phyloP scores from a whole-genome alignment of 2,888 invertebrate species.

The Phengaris arion region DNA sequence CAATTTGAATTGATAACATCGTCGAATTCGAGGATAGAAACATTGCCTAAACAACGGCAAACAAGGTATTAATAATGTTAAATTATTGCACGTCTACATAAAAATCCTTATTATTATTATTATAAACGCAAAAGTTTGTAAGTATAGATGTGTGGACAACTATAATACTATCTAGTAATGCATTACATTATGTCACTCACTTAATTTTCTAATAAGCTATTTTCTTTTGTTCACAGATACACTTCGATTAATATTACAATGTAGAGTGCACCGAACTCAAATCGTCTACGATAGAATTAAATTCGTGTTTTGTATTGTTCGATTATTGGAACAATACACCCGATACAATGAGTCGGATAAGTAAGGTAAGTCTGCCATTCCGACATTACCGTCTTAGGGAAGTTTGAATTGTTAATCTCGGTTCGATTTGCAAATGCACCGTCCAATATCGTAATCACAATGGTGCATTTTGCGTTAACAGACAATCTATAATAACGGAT shows the following conservation, averaged over 20 bases:
- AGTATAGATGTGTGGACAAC: no score
- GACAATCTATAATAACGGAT: not conserved
- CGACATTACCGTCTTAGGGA: conserved; percentile 57
- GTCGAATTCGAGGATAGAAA: not conserved
- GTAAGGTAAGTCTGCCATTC: conserved; percentile 40
- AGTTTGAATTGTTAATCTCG: conserved; percentile 70
- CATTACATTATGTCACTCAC: no score
- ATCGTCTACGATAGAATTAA: conserved; percentile 10
- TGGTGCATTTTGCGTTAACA: conserved; percentile 36
- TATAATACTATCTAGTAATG: no score
- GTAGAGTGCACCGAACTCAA: not conserved
- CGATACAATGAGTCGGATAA: conserved; percentile 38
- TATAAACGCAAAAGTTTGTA: no score
- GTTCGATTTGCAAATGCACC: conserved; percentile 69
- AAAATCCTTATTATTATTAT: no score
- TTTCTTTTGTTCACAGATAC: not conserved
- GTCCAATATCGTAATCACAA: conserved; percentile 57
- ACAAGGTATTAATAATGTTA: not conserved
- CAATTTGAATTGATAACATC: conserved; percentile 26
- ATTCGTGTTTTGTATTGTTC: conserved; percentile 5
- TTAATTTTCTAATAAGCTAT: not conserved
- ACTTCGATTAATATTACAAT: not conserved
- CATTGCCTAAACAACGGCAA: conserved; percentile 11
- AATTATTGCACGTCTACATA: no score
- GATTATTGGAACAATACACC: conserved; percentile 34